These are phyloP conservation scores for Dryobota labecula DNA, from an alignment of 2,888 invertebrate genomes.

Conservation along the genomic window DNA sequence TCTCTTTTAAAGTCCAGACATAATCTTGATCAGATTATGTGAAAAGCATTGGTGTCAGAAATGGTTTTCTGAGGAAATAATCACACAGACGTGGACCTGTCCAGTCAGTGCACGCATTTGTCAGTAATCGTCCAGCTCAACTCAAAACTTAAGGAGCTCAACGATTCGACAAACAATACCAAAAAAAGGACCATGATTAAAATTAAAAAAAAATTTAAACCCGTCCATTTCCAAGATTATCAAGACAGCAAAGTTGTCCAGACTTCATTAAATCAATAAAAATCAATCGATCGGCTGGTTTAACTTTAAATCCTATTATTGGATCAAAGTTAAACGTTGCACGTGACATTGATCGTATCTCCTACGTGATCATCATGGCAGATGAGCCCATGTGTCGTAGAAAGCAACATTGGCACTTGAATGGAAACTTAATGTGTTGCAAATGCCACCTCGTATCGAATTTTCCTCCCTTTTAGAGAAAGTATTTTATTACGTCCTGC, in stretches of 20 bases:
- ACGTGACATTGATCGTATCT: constrained; percentile 54
- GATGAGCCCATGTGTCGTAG: constrained; percentile 63
- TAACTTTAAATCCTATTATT: constrained; percentile 30
- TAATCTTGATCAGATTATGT: no score
- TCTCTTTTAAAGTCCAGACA: no score
- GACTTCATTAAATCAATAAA: background rate
- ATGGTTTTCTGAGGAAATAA: no score
- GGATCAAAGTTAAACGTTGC: constrained; percentile 39
- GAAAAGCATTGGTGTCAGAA: no score
- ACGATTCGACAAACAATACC: no score
- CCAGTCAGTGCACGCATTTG: no score
- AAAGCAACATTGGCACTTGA: constrained; percentile 66
- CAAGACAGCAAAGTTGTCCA: no score
- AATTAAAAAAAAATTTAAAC: background rate
- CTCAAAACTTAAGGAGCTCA: no score
- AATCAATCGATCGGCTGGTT: constrained; percentile 15
- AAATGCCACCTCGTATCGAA: constrained; percentile 53
- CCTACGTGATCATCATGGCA: constrained; percentile 57
- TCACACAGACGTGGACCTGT: no score
- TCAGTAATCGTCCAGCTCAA: no score
- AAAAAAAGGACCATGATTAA: no score
- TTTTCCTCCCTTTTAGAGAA: constrained; percentile 63
- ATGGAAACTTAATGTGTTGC: constrained; percentile 64
- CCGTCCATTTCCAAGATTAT: no score
- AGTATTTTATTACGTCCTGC: constrained; percentile 61